Evolutionary conservation across 2,797 vertebrate genomes (phyloP), one percentile per base, ranked within the genome.

Genomic region (Pteronotus mesoamericanus): DNA sequence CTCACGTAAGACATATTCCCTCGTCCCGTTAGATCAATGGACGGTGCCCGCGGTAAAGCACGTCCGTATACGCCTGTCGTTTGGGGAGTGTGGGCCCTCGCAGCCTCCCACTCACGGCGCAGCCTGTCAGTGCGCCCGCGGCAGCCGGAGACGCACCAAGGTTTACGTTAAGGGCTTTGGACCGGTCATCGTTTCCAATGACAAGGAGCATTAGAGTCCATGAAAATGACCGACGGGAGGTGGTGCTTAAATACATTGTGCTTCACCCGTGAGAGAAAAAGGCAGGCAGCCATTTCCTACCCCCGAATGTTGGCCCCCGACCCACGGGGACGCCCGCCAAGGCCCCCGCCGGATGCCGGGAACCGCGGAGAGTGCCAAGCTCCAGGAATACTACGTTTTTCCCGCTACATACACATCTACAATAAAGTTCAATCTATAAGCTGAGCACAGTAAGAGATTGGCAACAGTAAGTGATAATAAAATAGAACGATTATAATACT

Each of bases 101-200:
- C 6, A 10, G 55, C 22, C 57, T 59, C 22, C 29, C 3, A 1
- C 2, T 7, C 51, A 5, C 0, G 0, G 15, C 6, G 21, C 26
- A 0, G 2, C 2, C 12, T 15, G 29, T 32, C 61, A n/a, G n/a
- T n/a, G n/a, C n/a, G n/a, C n/a, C n/a, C n/a, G n/a, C n/a, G n/a
- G n/a, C n/a, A n/a, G 6, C 57, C 5, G 5, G n/a, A 37, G 39
- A 59, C 24, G 19, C 10, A 22, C 11, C 19, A 21, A 87, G 16
- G 10, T 26, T 16, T 14, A 26, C 53, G 53, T 64, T 39, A 55
- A 64, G 53, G 6, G 3, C 34, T 77, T 39, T n/a, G 59, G 6
- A 7, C n/a, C 44, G 7, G 37, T 10, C 44, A 7, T 55, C 15
- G 18, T 19, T 46, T 61, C 21, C 8, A n/a, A 29, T 4, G 46